Conservation (phyloP, 2,797 vertebrate species). For the Lycodopsis pacificus region DNA sequence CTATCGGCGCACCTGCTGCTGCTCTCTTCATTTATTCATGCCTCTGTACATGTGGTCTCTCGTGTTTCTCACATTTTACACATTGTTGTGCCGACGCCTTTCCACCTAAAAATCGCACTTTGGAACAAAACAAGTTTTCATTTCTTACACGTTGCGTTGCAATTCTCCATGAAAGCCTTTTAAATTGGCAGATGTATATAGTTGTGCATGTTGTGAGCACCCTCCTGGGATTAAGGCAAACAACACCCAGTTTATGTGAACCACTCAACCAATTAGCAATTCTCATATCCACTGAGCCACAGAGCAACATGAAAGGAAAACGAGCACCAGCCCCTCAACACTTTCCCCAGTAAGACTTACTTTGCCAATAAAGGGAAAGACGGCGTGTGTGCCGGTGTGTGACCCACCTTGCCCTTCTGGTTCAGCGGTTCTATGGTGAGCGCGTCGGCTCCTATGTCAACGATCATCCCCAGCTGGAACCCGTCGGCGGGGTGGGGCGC, state of each 20-base stretch:
- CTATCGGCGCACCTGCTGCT: slow-evolving; percentile 83
- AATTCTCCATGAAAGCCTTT: not conserved
- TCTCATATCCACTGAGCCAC: not conserved
- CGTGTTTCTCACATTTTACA: slow-evolving; percentile 72
- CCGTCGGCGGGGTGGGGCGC: slow-evolving; percentile 96
- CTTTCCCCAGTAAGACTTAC: not conserved
- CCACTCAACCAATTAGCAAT: not conserved
- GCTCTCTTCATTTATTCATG: slow-evolving; percentile 80
- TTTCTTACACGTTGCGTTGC: not conserved
- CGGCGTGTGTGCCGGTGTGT: not conserved
- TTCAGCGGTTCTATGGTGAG: slow-evolving; percentile 95
- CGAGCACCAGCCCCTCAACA: not conserved
- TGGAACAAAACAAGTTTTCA: accelerated
- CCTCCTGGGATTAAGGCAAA: not conserved
- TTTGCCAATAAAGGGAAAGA: slow-evolving; percentile 23
- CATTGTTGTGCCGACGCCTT: slow-evolving; percentile 52
- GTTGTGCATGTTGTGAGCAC: not conserved
- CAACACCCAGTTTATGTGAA: not conserved
- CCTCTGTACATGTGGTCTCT: slow-evolving; percentile 69
- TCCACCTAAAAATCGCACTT: slow-evolving; percentile 38
- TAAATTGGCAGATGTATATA: not conserved
- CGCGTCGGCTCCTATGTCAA: slow-evolving; percentile 94
- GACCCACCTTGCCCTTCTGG: slow-evolving; percentile 93
- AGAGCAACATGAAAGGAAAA: slow-evolving; percentile 7
- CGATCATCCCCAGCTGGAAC: slow-evolving; percentile 97